Percentiles rank a stretch among this genome's conserved stretches.
These are phyloP conservation scores for Drosophila ambigua DNA, from an alignment of 1,140 invertebrate species.

Conservation along the genomic window DNA sequence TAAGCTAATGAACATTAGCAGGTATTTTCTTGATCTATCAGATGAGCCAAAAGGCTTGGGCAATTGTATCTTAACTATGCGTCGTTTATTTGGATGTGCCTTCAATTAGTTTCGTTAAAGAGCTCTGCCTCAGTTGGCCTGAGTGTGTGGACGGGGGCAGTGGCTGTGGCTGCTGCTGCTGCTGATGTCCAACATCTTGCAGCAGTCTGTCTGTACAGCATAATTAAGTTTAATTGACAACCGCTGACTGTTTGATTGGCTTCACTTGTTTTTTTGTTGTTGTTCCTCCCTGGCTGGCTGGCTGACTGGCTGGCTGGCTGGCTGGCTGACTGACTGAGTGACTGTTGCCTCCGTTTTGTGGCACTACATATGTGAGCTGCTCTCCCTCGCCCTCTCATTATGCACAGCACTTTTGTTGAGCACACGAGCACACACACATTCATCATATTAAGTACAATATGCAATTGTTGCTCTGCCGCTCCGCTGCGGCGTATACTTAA, in stretches of 20 bases:
- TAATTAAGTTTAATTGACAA: slow-evolving; percentile 55
- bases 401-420: slow-evolving; percentile 22
- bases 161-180: background rate
- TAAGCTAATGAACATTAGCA: too few relatives aligned
- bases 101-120: slow-evolving; percentile 25
- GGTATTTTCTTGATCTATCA: too few relatives aligned
- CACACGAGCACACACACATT: slow-evolving; percentile 3
- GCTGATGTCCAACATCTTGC: slow-evolving; percentile 29
- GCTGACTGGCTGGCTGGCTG: slow-evolving; percentile 10
- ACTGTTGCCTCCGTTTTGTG: slow-evolving; percentile 28
- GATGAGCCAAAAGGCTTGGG: too few relatives aligned
- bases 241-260: slow-evolving; percentile 52
- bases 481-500: slow-evolving; percentile 35
- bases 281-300: slow-evolving; percentile 3
- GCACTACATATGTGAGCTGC: slow-evolving; percentile 6
- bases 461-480: slow-evolving; percentile 37
- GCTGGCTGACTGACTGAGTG: slow-evolving; percentile 13
- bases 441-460: slow-evolving; percentile 53
- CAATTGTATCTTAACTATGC: background rate
- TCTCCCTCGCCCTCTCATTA: slow-evolving; percentile 15
- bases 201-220: slow-evolving; percentile 30
- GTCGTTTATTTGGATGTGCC: background rate
- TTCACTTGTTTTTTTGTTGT: slow-evolving; percentile 30
- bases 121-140: too few relatives aligned
- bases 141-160: background rate